phyloP scores from a whole-genome alignment of 1,140 invertebrate genomes.

The Tetragonula clypearis region DNA sequence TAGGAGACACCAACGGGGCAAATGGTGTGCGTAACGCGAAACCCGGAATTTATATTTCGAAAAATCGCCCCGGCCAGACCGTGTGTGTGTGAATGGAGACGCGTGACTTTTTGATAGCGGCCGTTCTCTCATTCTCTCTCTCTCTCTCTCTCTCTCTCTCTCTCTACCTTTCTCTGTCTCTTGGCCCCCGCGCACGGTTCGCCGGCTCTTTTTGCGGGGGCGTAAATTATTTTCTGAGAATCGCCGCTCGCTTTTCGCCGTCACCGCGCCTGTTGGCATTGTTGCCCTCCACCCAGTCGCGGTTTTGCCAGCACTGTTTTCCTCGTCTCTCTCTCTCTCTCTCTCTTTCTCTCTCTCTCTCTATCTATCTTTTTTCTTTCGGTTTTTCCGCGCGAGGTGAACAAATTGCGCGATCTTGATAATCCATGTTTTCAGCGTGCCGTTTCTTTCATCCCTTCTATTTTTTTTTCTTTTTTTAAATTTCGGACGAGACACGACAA shows the following conservation, averaged over 20 bases:
- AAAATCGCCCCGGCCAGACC: conserved; percentile 35
- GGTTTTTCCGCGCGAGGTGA: not conserved
- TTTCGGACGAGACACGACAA: too few relatives aligned
- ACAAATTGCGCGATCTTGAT: not conserved
- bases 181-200: too few relatives aligned
- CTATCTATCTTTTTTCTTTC: not conserved
- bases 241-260: conserved; percentile 9
- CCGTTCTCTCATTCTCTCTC: not conserved
- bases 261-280: conserved; percentile 25
- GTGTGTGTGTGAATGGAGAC: conserved; percentile 45
- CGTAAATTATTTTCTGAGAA: conserved; percentile 50
- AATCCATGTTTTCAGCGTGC: not conserved
- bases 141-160: not conserved
- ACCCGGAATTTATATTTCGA: conserved; percentile 50
- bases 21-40: conserved; percentile 52
- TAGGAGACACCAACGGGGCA: conserved; percentile 55
- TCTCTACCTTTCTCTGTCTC: too few relatives aligned
- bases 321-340: not conserved
- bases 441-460: not conserved
- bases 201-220: not conserved
- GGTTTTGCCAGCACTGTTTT: not conserved
- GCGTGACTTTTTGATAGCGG: conserved; percentile 45
- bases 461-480: too few relatives aligned
- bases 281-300: conserved; percentile 14
- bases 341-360: too few relatives aligned